Evolutionary conservation across 2,797 vertebrate genomes (phyloP).

Genomic region (Acrocephalus scirpaceus): DNA sequence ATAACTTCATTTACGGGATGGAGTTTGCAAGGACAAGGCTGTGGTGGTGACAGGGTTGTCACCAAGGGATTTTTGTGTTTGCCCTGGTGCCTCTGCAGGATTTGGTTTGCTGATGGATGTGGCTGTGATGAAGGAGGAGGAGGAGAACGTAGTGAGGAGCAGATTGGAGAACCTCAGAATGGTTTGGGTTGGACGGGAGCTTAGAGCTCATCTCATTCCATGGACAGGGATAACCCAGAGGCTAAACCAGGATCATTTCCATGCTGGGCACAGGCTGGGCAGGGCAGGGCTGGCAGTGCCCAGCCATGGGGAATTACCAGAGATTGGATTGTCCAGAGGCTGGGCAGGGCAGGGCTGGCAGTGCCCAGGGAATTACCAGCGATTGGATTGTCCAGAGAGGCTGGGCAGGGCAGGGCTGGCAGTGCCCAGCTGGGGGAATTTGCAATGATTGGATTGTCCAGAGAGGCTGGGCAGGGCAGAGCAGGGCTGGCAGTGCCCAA

Average conservation of each 20-base stretch:
- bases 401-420: no score
- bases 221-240: neutral
- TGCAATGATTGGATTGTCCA: no score
- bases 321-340: no score
- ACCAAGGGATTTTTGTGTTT: neutral
- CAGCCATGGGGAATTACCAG: no score
- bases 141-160: fast-evolving
- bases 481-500: no score
- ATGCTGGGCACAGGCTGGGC: fast-evolving
- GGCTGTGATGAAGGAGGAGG: neutral
- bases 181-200: neutral
- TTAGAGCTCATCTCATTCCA: neutral
- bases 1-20: neutral
- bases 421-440: no score
- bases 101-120: neutral
- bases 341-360: no score
- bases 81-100: neutral
- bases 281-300: no score
- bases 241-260: fast-evolving
- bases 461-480: no score
- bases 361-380: no score
- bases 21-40: neutral
- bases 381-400: no score
- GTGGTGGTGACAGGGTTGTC: neutral
- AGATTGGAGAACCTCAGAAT: neutral